A percentile compares a stretch with the other conserved stretches of the same genome.
These are phyloP conservation scores for Myotis pilosus DNA, from an alignment of 2,797 vertebrate genomes.

Conservation along the genomic window DNA sequence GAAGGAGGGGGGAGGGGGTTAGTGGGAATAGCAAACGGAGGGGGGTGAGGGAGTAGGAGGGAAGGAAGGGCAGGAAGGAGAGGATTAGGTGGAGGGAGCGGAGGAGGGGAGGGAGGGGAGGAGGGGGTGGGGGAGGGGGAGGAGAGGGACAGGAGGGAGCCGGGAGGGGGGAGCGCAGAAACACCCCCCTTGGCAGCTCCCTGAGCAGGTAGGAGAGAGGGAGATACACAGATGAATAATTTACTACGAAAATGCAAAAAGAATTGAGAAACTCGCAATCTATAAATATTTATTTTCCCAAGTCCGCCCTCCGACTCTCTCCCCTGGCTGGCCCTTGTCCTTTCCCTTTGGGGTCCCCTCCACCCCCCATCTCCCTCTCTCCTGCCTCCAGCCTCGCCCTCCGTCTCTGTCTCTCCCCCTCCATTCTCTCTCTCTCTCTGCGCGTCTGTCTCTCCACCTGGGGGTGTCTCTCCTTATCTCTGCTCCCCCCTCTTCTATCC, in stretches of 20 bases:
- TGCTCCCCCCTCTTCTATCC: neutral
- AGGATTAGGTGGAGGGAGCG: too few species aligned
- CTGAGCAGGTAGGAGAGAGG: constrained; percentile 47
- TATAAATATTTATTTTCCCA: constrained; percentile 83
- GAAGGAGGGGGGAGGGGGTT: too few species aligned
- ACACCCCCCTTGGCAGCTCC: constrained; percentile 11
- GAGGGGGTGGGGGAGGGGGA: rapidly evolving
- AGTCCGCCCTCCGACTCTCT: neutral
- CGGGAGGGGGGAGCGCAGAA: neutral
- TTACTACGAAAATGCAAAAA: constrained; percentile 80
- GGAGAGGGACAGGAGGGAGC: rapidly evolving
- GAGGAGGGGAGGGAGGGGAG: too few species aligned
- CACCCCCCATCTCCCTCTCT: neutral
- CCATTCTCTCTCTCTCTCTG: too few species aligned
- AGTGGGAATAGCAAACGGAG: rapidly evolving
- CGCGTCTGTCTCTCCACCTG: neutral
- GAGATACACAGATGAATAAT: constrained; percentile 81
- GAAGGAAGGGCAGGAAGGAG: too few species aligned
- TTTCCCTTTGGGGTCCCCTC: neutral
- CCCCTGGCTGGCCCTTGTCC: neutral
- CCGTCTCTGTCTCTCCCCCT: neutral
- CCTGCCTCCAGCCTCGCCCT: neutral
- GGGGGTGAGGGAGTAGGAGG: neutral
- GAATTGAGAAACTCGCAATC: constrained; percentile 77
- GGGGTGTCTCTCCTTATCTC: neutral